A percentile compares a stretch with the other conserved stretches of the same genome.
These are phyloP conservation scores for Otus sunia DNA, from an alignment of 2,113 vertebrate genomes.

Conservation along the genomic window DNA sequence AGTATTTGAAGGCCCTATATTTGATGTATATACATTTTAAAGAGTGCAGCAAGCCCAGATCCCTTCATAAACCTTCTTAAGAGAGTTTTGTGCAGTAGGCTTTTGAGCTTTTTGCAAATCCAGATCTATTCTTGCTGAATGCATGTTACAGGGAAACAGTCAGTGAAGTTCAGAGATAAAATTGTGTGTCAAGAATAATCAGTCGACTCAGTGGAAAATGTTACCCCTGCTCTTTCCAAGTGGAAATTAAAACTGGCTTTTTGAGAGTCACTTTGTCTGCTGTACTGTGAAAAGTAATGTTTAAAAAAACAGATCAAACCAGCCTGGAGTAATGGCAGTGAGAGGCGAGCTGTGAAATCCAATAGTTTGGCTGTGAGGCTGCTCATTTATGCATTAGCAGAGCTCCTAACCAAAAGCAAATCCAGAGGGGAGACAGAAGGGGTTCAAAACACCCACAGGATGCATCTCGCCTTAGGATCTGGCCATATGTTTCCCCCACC, in stretches of 20 bases:
- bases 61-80: neutral
- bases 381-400: constrained; percentile 50
- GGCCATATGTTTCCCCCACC: neutral
- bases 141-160: constrained; percentile 40
- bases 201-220: constrained; percentile 76
- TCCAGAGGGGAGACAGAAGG: constrained; percentile 10
- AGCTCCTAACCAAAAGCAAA: constrained; percentile 55
- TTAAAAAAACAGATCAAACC: constrained; percentile 72
- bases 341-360: constrained; percentile 63
- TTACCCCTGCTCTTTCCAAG: constrained; percentile 75
- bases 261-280: constrained; percentile 75
- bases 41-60: neutral
- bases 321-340: constrained; percentile 57
- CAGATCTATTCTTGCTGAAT: constrained; percentile 44
- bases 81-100: neutral
- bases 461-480: neutral
- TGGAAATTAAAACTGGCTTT: constrained; percentile 75
- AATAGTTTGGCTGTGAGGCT: constrained; percentile 53
- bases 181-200: constrained; percentile 65
- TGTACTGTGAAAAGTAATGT: constrained; percentile 68
- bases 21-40: neutral
- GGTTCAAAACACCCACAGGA: neutral
- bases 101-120: constrained; percentile 21
- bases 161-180: constrained; percentile 69
- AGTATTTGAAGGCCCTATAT: neutral